Evolutionary conservation across 2,113 vertebrate species (phyloP).

Genomic region (Nibea coibor): DNA sequence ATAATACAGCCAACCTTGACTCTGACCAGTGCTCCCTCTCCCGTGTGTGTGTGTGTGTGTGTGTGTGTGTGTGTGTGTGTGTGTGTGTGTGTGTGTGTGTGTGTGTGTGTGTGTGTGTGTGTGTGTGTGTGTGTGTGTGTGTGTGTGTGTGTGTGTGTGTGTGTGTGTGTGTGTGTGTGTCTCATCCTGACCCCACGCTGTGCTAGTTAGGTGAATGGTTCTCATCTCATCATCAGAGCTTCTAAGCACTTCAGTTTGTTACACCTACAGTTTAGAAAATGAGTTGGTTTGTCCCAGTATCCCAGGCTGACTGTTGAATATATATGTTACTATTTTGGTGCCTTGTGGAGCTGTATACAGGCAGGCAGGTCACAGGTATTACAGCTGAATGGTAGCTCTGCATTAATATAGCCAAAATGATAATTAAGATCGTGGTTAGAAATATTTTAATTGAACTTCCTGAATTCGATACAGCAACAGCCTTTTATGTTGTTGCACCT

Average conservation of each 20-base stretch:
- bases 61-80: no score
- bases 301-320: not conserved
- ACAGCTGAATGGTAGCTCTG: no score
- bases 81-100: not conserved
- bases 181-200: not conserved
- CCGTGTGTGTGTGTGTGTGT: no score
- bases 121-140: no score
- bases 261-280: not conserved
- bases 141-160: no score
- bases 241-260: not conserved
- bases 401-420: no score
- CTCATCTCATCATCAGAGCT: not conserved
- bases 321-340: not conserved
- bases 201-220: not conserved
- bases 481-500: no score
- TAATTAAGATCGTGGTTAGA: no score
- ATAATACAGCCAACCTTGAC: conserved; percentile 3
- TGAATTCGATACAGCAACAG: no score
- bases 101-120: not conserved
- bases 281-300: not conserved
- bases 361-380: not conserved
- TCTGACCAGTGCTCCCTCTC: not conserved
- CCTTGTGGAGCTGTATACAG: not conserved
- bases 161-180: not conserved
- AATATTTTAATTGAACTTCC: no score